Evolutionary conservation across 1,140 invertebrate species (phyloP), one percentile per base, ranked within the genome.

Genomic region (Heliothis virescens): DNA sequence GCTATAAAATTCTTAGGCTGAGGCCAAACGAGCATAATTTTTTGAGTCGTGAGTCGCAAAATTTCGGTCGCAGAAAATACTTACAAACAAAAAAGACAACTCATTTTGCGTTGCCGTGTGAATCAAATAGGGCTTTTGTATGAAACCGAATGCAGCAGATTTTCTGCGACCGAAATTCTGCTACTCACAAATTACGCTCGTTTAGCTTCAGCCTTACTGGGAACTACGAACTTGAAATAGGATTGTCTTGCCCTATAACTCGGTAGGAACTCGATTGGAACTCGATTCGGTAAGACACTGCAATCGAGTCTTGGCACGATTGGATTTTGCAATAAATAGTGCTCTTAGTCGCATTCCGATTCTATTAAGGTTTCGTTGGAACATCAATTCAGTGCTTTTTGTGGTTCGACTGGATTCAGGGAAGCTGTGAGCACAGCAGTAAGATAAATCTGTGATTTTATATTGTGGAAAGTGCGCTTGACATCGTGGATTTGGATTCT

Each of bases 251-350:
- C 47, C 65, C 53, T 48, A 69, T 53, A 69, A 69, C 65, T 69
- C 48, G 65, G 48, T 48, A 16, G 11, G 21, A 69, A 69, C 65
- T 52, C 65, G 48, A 69, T 69, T 69, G 65, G 48, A 69, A 69
- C 65, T 69, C 65, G 65, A 69, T 69, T 69, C 65, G 65, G 48
- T 69, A 69, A 69, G 47, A 52, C 48, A 12, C 13, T 26, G 65
- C 65, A 50, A 53, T 52, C 65, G 65, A 52, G 48, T 21, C 65
- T 53, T 52, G 18, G 18, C 65, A 69, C 50, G 65, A 69, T 69
- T 69, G 65, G 65, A 52, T 69, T 53, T 48, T 26, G 65, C 52
- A 69, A 69, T 69, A 69, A 69, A 69, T 52, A 69, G 47, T 41
- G 60, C 52, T 69, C 12, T 69, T 26, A 69, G 48, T 26, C 18